Percentiles rank a stretch among this genome's conserved stretches.
phyloP scores from a whole-genome alignment of 2,797 vertebrate species.

The Gastrophryne carolinensis region DNA sequence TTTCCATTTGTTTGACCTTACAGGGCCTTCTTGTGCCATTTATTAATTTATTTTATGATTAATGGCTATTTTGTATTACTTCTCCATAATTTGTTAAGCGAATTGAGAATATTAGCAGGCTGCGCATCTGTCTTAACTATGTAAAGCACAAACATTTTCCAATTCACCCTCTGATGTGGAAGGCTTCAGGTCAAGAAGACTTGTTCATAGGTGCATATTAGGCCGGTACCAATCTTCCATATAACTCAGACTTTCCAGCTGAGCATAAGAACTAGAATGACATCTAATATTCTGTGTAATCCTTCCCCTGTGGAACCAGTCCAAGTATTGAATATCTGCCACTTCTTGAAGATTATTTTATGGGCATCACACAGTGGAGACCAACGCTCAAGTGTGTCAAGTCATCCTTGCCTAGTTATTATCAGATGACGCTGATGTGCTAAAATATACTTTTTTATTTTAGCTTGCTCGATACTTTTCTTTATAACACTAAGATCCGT shows the following conservation, averaged over 20 bases:
- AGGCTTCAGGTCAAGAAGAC: background rate
- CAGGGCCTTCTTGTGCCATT: no score
- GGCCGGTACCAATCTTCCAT: background rate
- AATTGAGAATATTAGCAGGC: no score
- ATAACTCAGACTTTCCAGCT: background rate
- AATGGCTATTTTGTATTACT: no score
- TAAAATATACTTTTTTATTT: conserved; percentile 30
- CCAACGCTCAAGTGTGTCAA: conserved; percentile 28
- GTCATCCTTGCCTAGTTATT: conserved; percentile 18
- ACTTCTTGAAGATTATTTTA: conserved; percentile 30
- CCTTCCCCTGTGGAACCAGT: conserved; percentile 14
- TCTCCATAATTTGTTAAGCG: no score
- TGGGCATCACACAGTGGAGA: conserved; percentile 13
- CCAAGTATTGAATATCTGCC: conserved; percentile 29
- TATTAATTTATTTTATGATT: no score
- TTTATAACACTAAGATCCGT: conserved; percentile 30
- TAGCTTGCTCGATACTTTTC: conserved; percentile 1
- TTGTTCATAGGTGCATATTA: background rate
- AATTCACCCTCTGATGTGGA: background rate
- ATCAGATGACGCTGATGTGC: conserved; percentile 39
- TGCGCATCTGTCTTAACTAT: no score
- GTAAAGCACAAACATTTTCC: no score
- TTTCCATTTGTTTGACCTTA: no score
- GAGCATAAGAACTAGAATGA: conserved; percentile 5
- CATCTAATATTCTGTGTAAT: conserved; percentile 28